Evolutionary conservation across 1,140 invertebrate genomes (phyloP), one percentile per base, ranked within the genome.

Genomic region (Ceratosolen fusciceps): DNA sequence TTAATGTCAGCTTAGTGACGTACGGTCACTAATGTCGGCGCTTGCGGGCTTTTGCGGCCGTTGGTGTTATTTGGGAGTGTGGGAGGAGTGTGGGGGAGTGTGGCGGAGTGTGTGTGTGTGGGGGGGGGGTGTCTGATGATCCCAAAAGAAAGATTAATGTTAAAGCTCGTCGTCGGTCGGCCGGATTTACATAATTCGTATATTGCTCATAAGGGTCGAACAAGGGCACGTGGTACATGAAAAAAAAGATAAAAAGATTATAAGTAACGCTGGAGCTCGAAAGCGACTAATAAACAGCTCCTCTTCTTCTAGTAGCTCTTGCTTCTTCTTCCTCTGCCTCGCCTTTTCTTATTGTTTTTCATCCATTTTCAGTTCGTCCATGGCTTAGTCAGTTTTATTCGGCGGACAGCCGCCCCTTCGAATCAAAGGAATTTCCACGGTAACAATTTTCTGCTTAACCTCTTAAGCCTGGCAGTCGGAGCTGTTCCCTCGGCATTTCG

Each of bases 271-370:
- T 43, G 29, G 16, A 81, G 77, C 73, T 43, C 81, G 80, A 77
- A 49, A 76, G 67, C 79, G 74, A 81, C 72, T 79, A 70, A 82
- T 72, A 82, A 78, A 73, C 58, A 60, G 19, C 68, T n/a, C 39
- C 12, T 12, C 39, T 43, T 43, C 39, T 43, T 43, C 39, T 43
- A n/a, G n/a, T 12, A 43, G 5, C 39, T 7, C 12, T 43, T 43
- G 39, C 39, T 76, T n/a, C 24, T 62, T 62, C 4, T 62, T 62
- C 58, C 7, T 26, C n/a, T 24, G 4, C 52, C 8, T 24, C 14
- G 4, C 65, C 52, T 49, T 75, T 60, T 75, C 62, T 5, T 43
- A 60, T 7, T 43, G 5, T 43, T 43, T 74, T 58, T 74, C 16
- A 24, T 47, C 58, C 5, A 4, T 47, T 49, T 75, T 56, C 43